A percentile compares a stretch with the other conserved stretches of the same genome.
phyloP scores from a whole-genome alignment of 2,888 invertebrate genomes.

The Halictus quadricinctus region DNA sequence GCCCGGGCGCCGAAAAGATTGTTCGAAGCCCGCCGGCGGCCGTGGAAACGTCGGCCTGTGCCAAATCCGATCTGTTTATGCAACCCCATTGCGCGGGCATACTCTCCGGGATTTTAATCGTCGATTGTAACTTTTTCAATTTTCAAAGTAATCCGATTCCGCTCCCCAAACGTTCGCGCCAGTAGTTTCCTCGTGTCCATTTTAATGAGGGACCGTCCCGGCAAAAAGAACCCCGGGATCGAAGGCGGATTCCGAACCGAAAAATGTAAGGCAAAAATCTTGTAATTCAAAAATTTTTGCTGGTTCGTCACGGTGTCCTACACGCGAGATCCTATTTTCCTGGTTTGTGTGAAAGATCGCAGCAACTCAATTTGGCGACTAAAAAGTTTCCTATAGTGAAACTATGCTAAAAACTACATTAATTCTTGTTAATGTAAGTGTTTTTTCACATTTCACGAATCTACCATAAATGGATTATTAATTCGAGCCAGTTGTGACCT shows the following conservation, averaged over 20 bases:
- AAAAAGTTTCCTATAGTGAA: no score
- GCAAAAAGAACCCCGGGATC: background rate
- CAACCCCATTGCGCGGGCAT: background rate
- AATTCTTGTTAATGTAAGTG: no score
- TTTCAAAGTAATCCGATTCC: background rate
- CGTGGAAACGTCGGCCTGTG: background rate
- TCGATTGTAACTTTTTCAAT: constrained; percentile 9
- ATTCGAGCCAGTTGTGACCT: no score
- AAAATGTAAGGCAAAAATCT: background rate
- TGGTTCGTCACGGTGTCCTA: no score
- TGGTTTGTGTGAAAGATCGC: no score
- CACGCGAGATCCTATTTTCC: no score
- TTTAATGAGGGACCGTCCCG: background rate
- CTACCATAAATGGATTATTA: no score
- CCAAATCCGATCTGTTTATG: constrained; percentile 8
- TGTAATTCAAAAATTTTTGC: background rate
- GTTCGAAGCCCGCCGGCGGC: background rate
- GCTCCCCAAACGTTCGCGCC: background rate
- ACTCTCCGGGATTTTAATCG: background rate
- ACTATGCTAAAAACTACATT: no score
- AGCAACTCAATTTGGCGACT: no score
- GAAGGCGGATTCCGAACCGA: background rate
- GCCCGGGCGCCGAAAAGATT: background rate
- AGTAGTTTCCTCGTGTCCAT: background rate
- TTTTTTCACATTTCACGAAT: no score